A percentile compares a stretch with the other conserved stretches of the same genome.
Evolutionary conservation across 92 coral and sea anemone species (phyloP).

Genomic region (Diadumene lineata): DNA sequence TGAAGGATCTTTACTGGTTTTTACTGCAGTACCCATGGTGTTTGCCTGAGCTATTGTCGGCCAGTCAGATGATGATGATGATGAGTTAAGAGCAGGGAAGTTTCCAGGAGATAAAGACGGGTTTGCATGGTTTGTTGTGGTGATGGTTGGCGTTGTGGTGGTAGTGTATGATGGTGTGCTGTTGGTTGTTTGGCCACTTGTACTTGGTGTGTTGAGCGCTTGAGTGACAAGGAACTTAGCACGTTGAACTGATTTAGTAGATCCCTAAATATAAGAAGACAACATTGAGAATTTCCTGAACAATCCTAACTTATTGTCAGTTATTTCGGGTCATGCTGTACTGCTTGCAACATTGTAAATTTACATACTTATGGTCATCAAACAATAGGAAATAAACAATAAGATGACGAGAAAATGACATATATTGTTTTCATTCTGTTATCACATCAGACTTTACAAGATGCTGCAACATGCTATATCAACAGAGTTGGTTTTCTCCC

Average conservation of each 20-base stretch:
- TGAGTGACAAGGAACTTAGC: conserved; percentile 95
- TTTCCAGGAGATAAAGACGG: conserved; percentile 76
- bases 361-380: no score
- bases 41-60: conserved; percentile 97
- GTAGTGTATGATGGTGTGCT: conserved; percentile 56
- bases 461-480: no score
- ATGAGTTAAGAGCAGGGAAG: conserved; percentile 81
- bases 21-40: conserved; percentile 45
- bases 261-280: conserved; percentile 58
- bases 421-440: no score
- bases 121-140: conserved; percentile 48
- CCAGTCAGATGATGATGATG: conserved; percentile 91
- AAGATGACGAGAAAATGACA: no score
- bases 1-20: conserved; percentile 41
- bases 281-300: no score
- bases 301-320: no score
- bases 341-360: no score
- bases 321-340: no score
- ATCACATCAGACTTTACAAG: no score
- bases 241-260: conserved; percentile 91
- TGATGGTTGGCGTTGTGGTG: conserved; percentile 51
- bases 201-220: conserved; percentile 97
- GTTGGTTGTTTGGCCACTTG: conserved; percentile 66
- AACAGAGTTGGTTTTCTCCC: no score
- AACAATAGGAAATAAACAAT: no score